Conservation (phyloP, 2,888 invertebrate genomes). For the Lottia gigantea region DNA sequence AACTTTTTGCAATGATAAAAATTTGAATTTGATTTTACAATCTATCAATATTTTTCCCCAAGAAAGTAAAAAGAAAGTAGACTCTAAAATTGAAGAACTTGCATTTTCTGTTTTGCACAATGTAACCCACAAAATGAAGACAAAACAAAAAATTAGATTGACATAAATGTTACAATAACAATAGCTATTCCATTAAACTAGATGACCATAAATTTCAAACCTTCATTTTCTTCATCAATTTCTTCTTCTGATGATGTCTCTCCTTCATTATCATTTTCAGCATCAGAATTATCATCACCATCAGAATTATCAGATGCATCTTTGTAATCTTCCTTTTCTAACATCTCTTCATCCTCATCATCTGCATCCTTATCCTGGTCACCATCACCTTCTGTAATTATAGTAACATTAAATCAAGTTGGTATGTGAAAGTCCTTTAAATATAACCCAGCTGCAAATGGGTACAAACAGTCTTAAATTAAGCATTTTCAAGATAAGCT, state of each 20-base stretch:
- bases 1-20: too few relatives aligned
- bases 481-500: slow-evolving; percentile 7
- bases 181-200: slow-evolving; percentile 16
- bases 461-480: too few relatives aligned
- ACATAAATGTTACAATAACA: too few relatives aligned
- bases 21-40: too few relatives aligned
- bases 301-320: slow-evolving; percentile 20
- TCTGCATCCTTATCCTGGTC: slow-evolving; percentile 11
- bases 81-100: too few relatives aligned
- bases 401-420: background rate
- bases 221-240: slow-evolving; percentile 25
- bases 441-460: background rate
- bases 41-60: too few relatives aligned
- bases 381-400: slow-evolving; percentile 20
- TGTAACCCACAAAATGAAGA: too few relatives aligned
- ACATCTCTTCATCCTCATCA: slow-evolving; percentile 6
- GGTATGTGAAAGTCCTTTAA: too few relatives aligned
- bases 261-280: slow-evolving; percentile 21
- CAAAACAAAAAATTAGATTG: too few relatives aligned
- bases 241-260: slow-evolving; percentile 37
- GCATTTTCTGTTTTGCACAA: too few relatives aligned
- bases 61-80: too few relatives aligned
- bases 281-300: slow-evolving; percentile 17
- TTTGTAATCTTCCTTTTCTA: slow-evolving; percentile 16
- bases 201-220: slow-evolving; percentile 18